phyloP scores from a whole-genome alignment of 1,140 invertebrate species.

The Artemia franciscana region DNA sequence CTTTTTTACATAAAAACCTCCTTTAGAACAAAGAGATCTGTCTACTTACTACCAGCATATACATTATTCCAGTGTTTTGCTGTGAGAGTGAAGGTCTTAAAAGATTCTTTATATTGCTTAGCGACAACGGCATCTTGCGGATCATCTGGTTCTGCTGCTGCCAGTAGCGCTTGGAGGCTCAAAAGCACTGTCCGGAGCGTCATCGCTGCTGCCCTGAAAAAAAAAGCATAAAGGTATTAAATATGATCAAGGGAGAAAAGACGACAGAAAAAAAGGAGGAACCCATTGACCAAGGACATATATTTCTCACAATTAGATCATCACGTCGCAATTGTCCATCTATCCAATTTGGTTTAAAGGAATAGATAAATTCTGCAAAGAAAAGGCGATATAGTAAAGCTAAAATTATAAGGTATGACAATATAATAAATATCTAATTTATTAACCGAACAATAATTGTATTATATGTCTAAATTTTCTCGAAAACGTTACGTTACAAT shows the following conservation, averaged over 20 bases:
- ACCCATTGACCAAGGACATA: not conserved
- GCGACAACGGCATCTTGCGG: slow-evolving; percentile 94
- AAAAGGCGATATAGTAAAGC: not conserved
- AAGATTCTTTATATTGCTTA: slow-evolving; percentile 75
- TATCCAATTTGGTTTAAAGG: not conserved
- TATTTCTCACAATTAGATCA: not conserved
- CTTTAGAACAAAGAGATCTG: too few relatives aligned
- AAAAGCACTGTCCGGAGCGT: slow-evolving; percentile 83
- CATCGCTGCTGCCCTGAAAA: slow-evolving; percentile 78
- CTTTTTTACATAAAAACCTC: too few relatives aligned
- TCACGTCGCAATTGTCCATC: not conserved
- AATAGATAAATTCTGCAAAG: not conserved
- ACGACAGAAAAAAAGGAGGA: not conserved
- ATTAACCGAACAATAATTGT: slow-evolving; percentile 1
- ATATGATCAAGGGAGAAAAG: not conserved
- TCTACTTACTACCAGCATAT: slow-evolving; percentile 53
- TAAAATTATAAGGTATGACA: slow-evolving; percentile 1
- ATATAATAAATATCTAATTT: not conserved
- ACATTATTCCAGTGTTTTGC: slow-evolving; percentile 83
- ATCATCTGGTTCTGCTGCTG: slow-evolving; percentile 84
- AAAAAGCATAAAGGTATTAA: not conserved
- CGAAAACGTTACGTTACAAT: too few relatives aligned
- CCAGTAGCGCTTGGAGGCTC: slow-evolving; percentile 71
- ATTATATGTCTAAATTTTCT: too few relatives aligned
- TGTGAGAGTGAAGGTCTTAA: slow-evolving; percentile 59